Evolutionary conservation across 2,797 vertebrate species (phyloP), one percentile per base, ranked within the genome.

Genomic region (Chiloscyllium punctatum): DNA sequence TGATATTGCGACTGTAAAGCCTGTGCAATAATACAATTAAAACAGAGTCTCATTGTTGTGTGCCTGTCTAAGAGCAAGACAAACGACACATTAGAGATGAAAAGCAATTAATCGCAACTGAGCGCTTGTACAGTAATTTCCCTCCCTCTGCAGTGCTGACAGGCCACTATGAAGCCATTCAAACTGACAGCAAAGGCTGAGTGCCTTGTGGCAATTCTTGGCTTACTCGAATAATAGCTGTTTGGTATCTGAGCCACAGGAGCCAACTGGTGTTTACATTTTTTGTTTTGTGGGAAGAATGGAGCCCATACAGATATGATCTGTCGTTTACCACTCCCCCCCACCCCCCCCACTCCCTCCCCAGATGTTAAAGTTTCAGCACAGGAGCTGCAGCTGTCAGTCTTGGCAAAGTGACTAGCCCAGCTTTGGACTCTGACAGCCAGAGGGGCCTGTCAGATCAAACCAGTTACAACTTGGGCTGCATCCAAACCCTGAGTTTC

Each of bases 61-160:
- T 7, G 96, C 95, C 96, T 97, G 96, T 92, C 90, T 92, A 66
- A 69, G 42, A 8, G 90, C 96, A 97, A 96, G 96, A 92, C 95
- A 62, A 96, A 88, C 95, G 96, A 96, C 96, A 90, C 95, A 96
- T 0, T 0, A 96, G 96, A 97, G 96, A 96, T 96, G 96, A 97
- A 97, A 97, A 96, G 97, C 96, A 97, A 97, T 97, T 97, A 97
- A 97, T 97, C 96, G 96, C 96, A 96, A 96, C 96, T 96, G 96
- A 96, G 96, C 96, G 96, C 96, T 96, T 96, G 96, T 92, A 96
- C 96, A 96, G 96, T 96, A 87, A 84, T 95, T 96, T 95, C 96
- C 82, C 95, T 96, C 86, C 25, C 96, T 72, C 96, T 96, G 95
- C 88, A 27, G 62, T 96, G 77, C 0, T 0, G 95, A 96, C 96